Evolutionary conservation across 2,113 vertebrate genomes (phyloP), one percentile per base, ranked within the genome.

Genomic region (Nesogale talazaci): DNA sequence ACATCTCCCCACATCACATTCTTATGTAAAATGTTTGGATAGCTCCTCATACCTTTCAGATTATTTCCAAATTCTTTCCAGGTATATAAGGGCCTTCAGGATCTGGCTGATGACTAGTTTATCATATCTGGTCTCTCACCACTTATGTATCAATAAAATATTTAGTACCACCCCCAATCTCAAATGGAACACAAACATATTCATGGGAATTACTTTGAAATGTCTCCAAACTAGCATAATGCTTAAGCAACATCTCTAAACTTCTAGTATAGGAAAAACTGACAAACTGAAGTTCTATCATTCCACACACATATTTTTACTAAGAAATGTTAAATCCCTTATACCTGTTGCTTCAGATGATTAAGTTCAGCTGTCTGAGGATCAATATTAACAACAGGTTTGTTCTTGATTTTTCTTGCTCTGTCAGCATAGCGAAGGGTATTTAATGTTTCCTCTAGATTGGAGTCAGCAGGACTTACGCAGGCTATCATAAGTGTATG

Each of bases 401-500:
- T 99, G 92, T 99, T 99, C 95, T 99, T 99, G 72, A 99, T 99
- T 90, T 99, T 99, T 93, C 99, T 98, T 79, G 99, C 99, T 96
- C 99, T 98, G 98, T 99, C 99, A 14, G 99, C 99, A 1, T 99
- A 99, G 31, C 99, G 98, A 89, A 99, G 95, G 0, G 99, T 99
- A 95, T 99, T 99, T 61, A 99, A 97, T n/a, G 99, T 99, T 97
- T 99, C 99, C 94, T 99, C 99, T 67, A 99, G 98, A 95, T 99
- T 99, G 29, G 99, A 99, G 95, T 99, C 99, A 0, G 99, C 99
- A 25, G 99, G 99, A 96, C 99, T 99, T 69, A 99, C 85, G 20
- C 99, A 99, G 3, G 99, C 99, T 1, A 99, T 99, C 99, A 99
- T 99, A 72, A 99, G 97, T 0, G 99, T 99, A 97, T 99, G 99